Conservation (phyloP, 2,888 invertebrate genomes). For the Drosophila fulvimacula region DNA sequence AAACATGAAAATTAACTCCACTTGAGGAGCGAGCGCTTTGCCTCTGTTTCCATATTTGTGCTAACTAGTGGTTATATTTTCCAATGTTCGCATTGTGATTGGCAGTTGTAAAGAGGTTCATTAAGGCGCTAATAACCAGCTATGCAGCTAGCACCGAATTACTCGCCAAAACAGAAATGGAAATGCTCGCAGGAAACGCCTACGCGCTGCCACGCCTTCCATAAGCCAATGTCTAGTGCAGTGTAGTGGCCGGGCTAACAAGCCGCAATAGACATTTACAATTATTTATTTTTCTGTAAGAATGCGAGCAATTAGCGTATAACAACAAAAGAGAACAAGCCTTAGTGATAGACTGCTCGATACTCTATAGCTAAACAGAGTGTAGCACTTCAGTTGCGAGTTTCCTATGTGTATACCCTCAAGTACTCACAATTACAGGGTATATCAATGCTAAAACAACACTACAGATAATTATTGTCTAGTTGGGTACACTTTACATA, state of each 20-base stretch:
- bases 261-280: conserved; percentile 20
- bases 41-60: conserved; percentile 46
- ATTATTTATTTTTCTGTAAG: conserved; percentile 39
- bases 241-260: conserved; percentile 26
- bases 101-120: conserved; percentile 70
- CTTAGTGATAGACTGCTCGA: not conserved
- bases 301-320: conserved; percentile 45
- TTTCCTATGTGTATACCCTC: too few relatives aligned
- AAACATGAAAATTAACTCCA: conserved; percentile 41
- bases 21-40: conserved; percentile 23
- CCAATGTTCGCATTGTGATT: conserved; percentile 51
- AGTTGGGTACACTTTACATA: conserved; percentile 12
- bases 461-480: too few relatives aligned
- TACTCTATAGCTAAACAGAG: not conserved
- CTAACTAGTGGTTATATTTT: conserved; percentile 53
- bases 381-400: not conserved
- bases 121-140: conserved; percentile 68
- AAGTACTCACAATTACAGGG: not conserved
- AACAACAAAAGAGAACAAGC: conserved; percentile 12
- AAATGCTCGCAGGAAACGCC: conserved; percentile 66
- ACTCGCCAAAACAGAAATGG: conserved; percentile 28
- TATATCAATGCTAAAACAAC: not conserved
- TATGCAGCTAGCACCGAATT: conserved; percentile 49
- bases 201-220: conserved; percentile 24
- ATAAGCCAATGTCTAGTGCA: not conserved